Evolutionary conservation across 2,113 vertebrate species (phyloP).

Genomic region (Pan troglodytes): NHGRI_mPanTro3-v2.1_pri NC_072412.2:99597001-99597500

Average conservation of each 20-base stretch:
- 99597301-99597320: background rate
- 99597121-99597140: background rate
- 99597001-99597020: background rate
- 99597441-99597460: background rate
- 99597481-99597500: background rate
- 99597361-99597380: background rate
- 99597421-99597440: background rate
- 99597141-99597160: too few species aligned
- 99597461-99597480: background rate
- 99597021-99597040: background rate
- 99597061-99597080: background rate
- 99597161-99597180: background rate
- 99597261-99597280: background rate
- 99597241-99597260: background rate
- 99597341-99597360: background rate
- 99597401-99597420: background rate
- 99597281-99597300: background rate
- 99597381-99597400: background rate
- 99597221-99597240: background rate
- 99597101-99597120: rapidly evolving
- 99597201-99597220: background rate
- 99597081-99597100: too few species aligned
- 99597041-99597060: background rate
- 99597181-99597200: background rate
- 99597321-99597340: background rate